Percentiles rank a stretch among this genome's conserved stretches.
These are phyloP conservation scores for Zaprionus africanus DNA, from an alignment of 1,140 invertebrate genomes.

Conservation along the genomic window DNA sequence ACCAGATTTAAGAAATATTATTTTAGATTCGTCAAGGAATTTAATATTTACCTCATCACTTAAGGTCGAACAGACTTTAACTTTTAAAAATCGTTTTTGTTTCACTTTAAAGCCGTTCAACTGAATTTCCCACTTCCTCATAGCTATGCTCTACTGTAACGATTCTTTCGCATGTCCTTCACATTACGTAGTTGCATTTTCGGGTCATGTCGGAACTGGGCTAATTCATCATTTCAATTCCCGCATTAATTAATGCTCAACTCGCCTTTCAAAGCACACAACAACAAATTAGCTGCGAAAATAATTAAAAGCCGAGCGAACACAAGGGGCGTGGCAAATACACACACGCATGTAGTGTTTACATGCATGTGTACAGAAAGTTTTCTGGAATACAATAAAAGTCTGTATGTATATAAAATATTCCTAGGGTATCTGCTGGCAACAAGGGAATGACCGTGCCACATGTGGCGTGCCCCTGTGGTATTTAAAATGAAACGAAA, in stretches of 20 bases:
- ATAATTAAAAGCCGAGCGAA: slow-evolving; percentile 38
- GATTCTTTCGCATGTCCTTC: slow-evolving; percentile 43
- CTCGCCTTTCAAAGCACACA: slow-evolving; percentile 40
- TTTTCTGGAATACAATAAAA: neutral
- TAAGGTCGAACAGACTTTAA: no score
- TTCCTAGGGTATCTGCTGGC: neutral
- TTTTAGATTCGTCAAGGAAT: no score
- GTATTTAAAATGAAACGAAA: slow-evolving; percentile 32
- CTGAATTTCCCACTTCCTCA: neutral
- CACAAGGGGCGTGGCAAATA: slow-evolving; percentile 23
- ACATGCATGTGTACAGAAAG: neutral
- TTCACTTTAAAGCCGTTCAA: neutral
- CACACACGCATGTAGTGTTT: neutral
- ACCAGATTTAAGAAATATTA: no score
- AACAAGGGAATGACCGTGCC: slow-evolving; percentile 8
- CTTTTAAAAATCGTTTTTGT: no score
- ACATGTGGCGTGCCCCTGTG: slow-evolving; percentile 19
- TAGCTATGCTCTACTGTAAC: slow-evolving; percentile 1
- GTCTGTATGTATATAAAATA: neutral
- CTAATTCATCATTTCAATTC: slow-evolving; percentile 51
- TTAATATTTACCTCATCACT: no score
- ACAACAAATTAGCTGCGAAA: slow-evolving; percentile 40
- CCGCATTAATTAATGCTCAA: slow-evolving; percentile 50
- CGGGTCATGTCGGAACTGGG: slow-evolving; percentile 37
- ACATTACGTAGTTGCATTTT: slow-evolving; percentile 13